These are phyloP conservation scores for Tenthredo amoena DNA, from an alignment of 2,888 invertebrate genomes.

Conservation along the genomic window DNA sequence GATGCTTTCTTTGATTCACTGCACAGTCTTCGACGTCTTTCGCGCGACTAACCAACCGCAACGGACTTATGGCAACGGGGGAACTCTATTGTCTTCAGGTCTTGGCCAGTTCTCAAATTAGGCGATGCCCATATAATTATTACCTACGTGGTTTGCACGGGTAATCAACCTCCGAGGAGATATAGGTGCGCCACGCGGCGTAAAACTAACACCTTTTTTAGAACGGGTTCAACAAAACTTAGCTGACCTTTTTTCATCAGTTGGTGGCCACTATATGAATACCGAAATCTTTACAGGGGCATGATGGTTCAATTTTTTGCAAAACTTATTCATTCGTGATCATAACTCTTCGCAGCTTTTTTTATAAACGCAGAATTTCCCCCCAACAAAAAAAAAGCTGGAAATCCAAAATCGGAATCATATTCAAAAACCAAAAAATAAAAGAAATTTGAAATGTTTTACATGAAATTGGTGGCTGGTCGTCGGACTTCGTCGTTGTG, in stretches of 20 bases:
- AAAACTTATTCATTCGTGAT: background rate
- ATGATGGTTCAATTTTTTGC: background rate
- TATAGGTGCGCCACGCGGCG: slow-evolving; percentile 12
- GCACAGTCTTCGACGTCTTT: slow-evolving; percentile 15
- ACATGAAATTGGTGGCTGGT: background rate
- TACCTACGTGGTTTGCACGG: slow-evolving; percentile 49
- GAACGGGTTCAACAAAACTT: slow-evolving; percentile 12
- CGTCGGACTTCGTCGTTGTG: background rate
- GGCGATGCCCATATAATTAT: slow-evolving; percentile 73
- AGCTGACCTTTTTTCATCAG: background rate
- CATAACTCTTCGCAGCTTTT: no score
- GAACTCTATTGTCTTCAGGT: slow-evolving; percentile 55
- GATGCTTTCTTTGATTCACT: slow-evolving; percentile 4
- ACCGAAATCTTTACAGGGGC: no score
- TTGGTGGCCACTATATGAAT: background rate
- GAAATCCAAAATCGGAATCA: no score
- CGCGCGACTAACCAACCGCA: slow-evolving; percentile 38
- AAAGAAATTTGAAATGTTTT: background rate
- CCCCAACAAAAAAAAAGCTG: no score
- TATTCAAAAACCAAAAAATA: background rate
- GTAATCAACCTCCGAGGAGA: background rate
- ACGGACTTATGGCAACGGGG: slow-evolving; percentile 1
- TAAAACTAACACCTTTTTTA: background rate
- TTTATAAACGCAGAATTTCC: no score
- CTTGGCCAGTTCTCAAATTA: slow-evolving; percentile 68